A percentile compares a stretch with the other conserved stretches of the same genome.
These are phyloP conservation scores for Eutolmus rufibarbis DNA, from an alignment of 2,888 invertebrate species.

Conservation along the genomic window DNA sequence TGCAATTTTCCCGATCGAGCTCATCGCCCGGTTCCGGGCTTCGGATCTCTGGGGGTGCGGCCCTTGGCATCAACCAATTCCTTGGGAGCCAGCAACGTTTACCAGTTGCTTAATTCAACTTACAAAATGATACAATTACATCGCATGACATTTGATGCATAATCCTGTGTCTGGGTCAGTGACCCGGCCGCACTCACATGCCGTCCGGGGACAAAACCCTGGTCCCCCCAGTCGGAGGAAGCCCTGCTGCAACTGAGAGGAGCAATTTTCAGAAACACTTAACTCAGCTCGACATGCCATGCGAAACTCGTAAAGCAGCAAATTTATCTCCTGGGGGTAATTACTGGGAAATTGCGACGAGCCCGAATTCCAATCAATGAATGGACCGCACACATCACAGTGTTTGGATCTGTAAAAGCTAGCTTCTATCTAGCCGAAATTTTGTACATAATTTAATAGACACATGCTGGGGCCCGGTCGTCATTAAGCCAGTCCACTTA, in stretches of 20 bases:
- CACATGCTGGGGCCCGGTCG: not conserved
- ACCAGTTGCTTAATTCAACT: not conserved
- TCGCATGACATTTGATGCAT: not conserved
- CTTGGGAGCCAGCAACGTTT: not conserved
- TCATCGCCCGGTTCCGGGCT: not conserved
- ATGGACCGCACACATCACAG: not conserved
- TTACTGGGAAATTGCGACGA: slow-evolving; percentile 4
- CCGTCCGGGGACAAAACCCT: not conserved
- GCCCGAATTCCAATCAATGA: slow-evolving; percentile 2
- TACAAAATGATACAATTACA: not conserved
- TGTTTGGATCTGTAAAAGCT: not conserved
- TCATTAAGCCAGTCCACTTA: not conserved
- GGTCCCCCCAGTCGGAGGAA: not conserved
- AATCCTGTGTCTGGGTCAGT: not conserved
- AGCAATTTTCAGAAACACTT: slow-evolving; percentile 1
- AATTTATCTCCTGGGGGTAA: slow-evolving; percentile 2
- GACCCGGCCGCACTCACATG: not conserved
- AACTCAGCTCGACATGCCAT: not conserved
- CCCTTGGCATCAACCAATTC: not conserved
- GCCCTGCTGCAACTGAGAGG: not conserved
- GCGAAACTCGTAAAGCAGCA: not conserved
- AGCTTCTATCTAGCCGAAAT: not conserved
- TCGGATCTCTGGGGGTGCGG: not conserved
- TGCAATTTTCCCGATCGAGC: not conserved
- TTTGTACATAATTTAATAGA: not conserved